Conservation (phyloP, 2,888 invertebrate genomes). For the Chirona hameri region DNA sequence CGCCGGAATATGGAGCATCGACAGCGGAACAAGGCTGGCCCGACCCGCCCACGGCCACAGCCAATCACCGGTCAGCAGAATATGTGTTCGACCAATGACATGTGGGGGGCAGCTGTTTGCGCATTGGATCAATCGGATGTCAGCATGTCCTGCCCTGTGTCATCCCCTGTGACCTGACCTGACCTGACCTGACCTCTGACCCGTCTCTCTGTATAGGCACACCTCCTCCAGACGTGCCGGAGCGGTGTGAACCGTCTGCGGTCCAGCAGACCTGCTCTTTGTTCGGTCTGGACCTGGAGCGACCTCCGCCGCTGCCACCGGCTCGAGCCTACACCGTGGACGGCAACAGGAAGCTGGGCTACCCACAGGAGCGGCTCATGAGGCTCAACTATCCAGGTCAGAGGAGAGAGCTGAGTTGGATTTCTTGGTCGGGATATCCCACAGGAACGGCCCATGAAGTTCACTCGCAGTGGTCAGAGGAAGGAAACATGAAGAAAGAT, state of each 20-base stretch:
- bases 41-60: conserved; percentile 68
- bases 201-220: background rate
- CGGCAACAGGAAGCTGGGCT: conserved; percentile 84
- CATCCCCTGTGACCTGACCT: conserved; percentile 51
- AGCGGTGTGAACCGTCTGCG: conserved; percentile 81
- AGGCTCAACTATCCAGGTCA: conserved; percentile 77
- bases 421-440: too few relatives aligned
- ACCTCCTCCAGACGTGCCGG: conserved; percentile 49
- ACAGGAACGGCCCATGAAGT: too few relatives aligned
- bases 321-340: conserved; percentile 84
- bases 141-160: background rate
- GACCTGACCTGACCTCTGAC: background rate
- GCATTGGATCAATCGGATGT: too few relatives aligned
- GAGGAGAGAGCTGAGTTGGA: background rate
- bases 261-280: conserved; percentile 86
- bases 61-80: conserved; percentile 62
- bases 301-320: conserved; percentile 87
- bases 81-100: background rate
- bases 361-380: conserved; percentile 88
- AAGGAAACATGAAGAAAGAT: too few relatives aligned
- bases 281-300: conserved; percentile 83
- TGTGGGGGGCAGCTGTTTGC: too few relatives aligned
- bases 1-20: conserved; percentile 25
- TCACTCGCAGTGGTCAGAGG: too few relatives aligned
- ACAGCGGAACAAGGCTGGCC: conserved; percentile 30